phyloP scores from a whole-genome alignment of 2,113 vertebrate species.

The Aepyceros melampus region DNA sequence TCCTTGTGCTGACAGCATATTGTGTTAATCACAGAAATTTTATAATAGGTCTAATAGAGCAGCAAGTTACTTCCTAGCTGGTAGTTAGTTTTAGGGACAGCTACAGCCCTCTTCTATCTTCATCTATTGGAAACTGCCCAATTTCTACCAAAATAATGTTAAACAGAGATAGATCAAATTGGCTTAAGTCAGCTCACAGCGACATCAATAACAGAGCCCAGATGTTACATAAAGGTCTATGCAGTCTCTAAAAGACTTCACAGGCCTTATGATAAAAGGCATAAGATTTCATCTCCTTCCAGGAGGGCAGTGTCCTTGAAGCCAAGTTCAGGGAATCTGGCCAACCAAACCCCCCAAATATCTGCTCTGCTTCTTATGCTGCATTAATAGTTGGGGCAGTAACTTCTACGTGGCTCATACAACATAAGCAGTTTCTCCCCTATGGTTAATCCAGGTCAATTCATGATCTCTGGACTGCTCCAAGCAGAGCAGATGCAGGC shows the following conservation, averaged over 20 bases:
- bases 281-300: background rate
- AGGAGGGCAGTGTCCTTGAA: background rate
- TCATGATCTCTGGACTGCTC: constrained; percentile 49
- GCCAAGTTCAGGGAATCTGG: constrained; percentile 38
- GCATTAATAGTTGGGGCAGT: background rate
- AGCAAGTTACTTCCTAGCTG: background rate
- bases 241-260: background rate
- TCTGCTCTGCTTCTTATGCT: constrained; percentile 1
- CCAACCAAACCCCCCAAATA: background rate
- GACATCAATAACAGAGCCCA: background rate
- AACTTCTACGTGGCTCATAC: constrained; percentile 38
- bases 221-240: background rate
- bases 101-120: background rate
- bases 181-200: background rate
- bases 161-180: background rate
- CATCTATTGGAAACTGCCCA: background rate
- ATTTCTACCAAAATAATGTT: background rate
- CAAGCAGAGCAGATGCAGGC: constrained; percentile 21
- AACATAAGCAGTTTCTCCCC: constrained; percentile 56
- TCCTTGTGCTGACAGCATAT: background rate
- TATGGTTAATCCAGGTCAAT: constrained; percentile 58
- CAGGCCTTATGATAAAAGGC: background rate
- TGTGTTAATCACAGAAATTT: background rate
- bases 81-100: background rate
- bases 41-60: background rate